phyloP scores from a whole-genome alignment of 2,888 invertebrate genomes.

The Eustalomyia histrio region DNA sequence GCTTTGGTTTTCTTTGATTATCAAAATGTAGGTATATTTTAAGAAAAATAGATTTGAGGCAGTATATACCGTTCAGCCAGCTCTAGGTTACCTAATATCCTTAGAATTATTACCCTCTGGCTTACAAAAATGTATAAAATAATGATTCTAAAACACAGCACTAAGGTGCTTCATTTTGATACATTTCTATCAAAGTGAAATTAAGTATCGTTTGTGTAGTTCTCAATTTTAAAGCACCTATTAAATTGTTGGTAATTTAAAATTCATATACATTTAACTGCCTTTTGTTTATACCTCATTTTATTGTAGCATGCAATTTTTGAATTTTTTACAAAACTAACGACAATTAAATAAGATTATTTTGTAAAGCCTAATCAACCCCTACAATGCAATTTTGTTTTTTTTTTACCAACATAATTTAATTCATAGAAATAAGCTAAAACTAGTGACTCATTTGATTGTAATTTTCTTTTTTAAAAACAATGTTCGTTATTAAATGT shows the following conservation, averaged over 20 bases:
- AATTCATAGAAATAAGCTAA: not conserved
- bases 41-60: no score
- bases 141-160: no score
- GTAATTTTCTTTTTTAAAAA: not conserved
- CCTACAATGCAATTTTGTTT: not conserved
- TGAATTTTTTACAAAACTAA: not conserved
- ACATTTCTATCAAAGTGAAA: no score
- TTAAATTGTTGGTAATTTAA: constrained; percentile 43
- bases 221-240: no score
- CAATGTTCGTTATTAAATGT: constrained; percentile 32
- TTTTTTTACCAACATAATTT: not conserved
- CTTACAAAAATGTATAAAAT: no score
- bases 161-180: no score
- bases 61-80: no score
- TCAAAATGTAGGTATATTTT: no score
- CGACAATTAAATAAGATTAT: not conserved
- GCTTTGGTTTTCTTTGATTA: no score
- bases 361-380: not conserved
- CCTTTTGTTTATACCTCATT: not conserved
- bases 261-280: constrained; percentile 37
- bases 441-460: not conserved
- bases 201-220: no score
- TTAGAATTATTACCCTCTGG: no score
- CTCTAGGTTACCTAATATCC: no score
- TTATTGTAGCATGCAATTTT: not conserved